Base-by-base conservation (phyloP, 2,888 invertebrate species). In the Imbricaverruca yamaguchii region DNA sequence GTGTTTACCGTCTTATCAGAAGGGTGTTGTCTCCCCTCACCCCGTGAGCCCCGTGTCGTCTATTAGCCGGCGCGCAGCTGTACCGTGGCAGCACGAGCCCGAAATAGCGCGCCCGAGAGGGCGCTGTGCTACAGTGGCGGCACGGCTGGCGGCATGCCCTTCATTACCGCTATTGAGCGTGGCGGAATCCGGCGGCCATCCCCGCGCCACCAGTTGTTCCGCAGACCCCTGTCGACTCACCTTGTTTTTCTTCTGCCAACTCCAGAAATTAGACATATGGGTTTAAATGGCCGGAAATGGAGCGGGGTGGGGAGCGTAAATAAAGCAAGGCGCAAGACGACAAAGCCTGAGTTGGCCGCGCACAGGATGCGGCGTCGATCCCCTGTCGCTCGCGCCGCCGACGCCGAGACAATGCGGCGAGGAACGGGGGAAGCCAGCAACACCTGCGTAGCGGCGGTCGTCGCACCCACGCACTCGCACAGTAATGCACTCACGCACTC, bases 211-310 rank as follows among this genome's bases (percentile, higher is more conserved):
- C 74, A 53, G 74, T 74, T 74, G 74, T 74, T 53, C 74, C 53
- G 53, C 74, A 21, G 53, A 39, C 13, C 74, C 39, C 23, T 53
- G n/a, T 74, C 74, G 53, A 7, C 74, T 15, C 74, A 53, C 53
- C 53, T 74, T 67, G 67, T 67, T 67, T 74, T 39, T 74, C 74
- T 74, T 74, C 74, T 74, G 74, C 74, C 74, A 53, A 53, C 74
- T 15, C 74, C 10, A 53, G 74, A 74, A 53, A 74, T 74, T 53
- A 74, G 74, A 53, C 74, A 39, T 74, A 53, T 74, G 74, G 74
- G 74, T 74, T 74, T 74, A 74, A 74, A 74, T 74, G 74, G 74
- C 74, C 74, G 74, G 74, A 74, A 74, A 53, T 23, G 25, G 74
- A 10, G 74, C 7, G 74, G 53, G 53, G 39, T 74, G 13, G 53